Evolutionary conservation across 1,140 invertebrate genomes (phyloP), one percentile per base, ranked within the genome.

Genomic region (Pachyrhynchus sulphureomaculatus): DNA sequence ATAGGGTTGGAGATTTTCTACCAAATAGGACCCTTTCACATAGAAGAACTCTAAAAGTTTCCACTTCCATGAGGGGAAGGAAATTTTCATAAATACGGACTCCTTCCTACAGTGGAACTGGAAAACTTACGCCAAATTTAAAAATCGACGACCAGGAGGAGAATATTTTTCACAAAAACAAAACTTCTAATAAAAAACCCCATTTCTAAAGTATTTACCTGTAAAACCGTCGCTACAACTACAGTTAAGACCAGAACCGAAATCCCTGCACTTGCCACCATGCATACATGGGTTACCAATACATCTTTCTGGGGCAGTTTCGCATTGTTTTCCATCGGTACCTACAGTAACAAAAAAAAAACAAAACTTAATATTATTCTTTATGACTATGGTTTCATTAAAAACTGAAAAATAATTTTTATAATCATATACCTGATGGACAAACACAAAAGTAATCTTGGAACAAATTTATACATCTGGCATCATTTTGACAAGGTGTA

Each of bases 221-320:
- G 87, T 85, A 69, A 87, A 95, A 72, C 94, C 92, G 48, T 81
- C 78, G 0, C 91, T 88, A 72, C 95, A 98, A 17, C 93, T 89
- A 70, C 95, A 98, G 72, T 98, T 97, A 0, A 97, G 79, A 1
- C 93, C 94, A 0, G 93, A 96, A 12, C 95, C 95, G 72, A 92
- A 97, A 75, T 98, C 95, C 79, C 92, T 91, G 70, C 94, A 96
- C 72, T 88, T 88, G 45, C 95, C 95, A 39, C 90, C 91, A 68
- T 98, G 93, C 90, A 95, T 95, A 73, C 95, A 98, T 5, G 95
- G 95, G 71, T 93, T 91, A 1, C 95, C 95, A 62, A 98, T 93
- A 71, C 95, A 98, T 48, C 95, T 83, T 77, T 97, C 92, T 15
- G 95, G 95, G 0, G 95, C 93, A 0, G 92, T 95, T 78, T 97